A percentile compares a stretch with the other conserved stretches of the same genome.
Evolutionary conservation across 2,797 vertebrate genomes (phyloP).

Genomic region (Thunnus albacares): DNA sequence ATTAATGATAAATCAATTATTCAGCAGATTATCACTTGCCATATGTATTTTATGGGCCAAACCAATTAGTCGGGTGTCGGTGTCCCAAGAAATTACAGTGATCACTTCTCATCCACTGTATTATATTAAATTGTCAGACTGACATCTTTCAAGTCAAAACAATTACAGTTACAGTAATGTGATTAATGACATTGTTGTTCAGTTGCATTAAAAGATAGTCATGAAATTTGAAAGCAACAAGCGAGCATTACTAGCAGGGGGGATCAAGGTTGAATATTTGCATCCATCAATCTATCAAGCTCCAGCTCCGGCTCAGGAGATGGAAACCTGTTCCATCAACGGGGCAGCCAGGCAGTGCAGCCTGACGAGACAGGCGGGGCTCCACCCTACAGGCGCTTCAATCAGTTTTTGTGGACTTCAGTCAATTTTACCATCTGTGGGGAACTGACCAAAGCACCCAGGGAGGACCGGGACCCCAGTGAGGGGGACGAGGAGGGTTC

Average conservation of each 20-base stretch:
- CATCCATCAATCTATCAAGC: constrained; percentile 71
- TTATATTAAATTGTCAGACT: no score
- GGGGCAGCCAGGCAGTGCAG: constrained; percentile 91
- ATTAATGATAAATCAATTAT: no score
- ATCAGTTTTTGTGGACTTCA: constrained; percentile 95
- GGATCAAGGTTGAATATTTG: no score
- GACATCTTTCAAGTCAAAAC: no score
- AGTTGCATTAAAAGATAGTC: neutral
- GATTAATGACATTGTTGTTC: neutral
- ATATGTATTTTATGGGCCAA: no score
- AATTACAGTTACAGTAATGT: neutral
- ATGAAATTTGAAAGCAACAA: constrained; percentile 2
- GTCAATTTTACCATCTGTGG: constrained; percentile 96
- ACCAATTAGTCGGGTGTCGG: no score
- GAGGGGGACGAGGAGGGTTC: constrained; percentile 39
- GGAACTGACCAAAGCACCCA: constrained; percentile 88
- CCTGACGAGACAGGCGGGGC: constrained; percentile 95
- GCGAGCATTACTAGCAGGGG: neutral
- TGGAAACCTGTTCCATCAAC: constrained; percentile 92
- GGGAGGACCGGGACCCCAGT: constrained; percentile 77
- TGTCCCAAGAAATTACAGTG: no score
- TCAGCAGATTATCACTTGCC: no score
- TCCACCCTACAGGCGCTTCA: constrained; percentile 97
- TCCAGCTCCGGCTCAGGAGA: constrained; percentile 97
- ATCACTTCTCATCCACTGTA: no score